A percentile compares a stretch with the other conserved stretches of the same genome.
These are phyloP conservation scores for Falco concolor DNA, from an alignment of 2,797 vertebrate species.

Conservation along the genomic window DNA sequence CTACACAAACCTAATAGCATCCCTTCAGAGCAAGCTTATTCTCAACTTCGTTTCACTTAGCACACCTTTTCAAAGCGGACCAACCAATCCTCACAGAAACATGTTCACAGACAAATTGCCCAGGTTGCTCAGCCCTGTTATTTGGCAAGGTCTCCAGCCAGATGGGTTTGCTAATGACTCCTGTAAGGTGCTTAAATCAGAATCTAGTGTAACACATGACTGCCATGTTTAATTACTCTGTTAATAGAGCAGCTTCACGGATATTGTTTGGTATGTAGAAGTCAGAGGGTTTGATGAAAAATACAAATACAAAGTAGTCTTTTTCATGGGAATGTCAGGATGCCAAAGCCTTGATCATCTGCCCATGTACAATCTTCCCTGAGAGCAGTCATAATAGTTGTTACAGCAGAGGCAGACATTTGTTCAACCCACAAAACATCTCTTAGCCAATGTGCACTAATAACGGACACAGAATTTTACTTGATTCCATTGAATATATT, in stretches of 20 bases:
- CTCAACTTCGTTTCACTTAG: not conserved
- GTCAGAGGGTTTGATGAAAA: not conserved
- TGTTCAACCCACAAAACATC: not conserved
- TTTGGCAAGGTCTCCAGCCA: constrained; percentile 53
- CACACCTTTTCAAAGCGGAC: not conserved
- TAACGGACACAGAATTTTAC: not conserved
- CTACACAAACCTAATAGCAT: fast-evolving
- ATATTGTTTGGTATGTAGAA: not conserved
- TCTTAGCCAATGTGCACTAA: not conserved
- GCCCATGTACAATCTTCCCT: not conserved
- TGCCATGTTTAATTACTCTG: constrained; percentile 56
- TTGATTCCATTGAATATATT: not conserved
- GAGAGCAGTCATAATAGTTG: not conserved
- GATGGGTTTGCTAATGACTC: constrained; percentile 62
- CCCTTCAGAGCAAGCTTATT: not conserved
- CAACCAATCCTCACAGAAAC: not conserved
- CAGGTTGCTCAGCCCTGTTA: not conserved
- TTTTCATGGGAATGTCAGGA: not conserved
- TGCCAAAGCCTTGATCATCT: not conserved
- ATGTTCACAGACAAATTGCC: not conserved
- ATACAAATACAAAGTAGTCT: not conserved
- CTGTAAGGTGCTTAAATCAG: constrained; percentile 47
- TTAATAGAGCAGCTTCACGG: constrained; percentile 5
- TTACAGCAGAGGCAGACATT: not conserved
- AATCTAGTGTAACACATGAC: constrained; percentile 8